A percentile compares a stretch with the other conserved stretches of the same genome.
Evolutionary conservation across 2,113 vertebrate species (phyloP).

Genomic region (Dolichallabes microphthalmus): DNA sequence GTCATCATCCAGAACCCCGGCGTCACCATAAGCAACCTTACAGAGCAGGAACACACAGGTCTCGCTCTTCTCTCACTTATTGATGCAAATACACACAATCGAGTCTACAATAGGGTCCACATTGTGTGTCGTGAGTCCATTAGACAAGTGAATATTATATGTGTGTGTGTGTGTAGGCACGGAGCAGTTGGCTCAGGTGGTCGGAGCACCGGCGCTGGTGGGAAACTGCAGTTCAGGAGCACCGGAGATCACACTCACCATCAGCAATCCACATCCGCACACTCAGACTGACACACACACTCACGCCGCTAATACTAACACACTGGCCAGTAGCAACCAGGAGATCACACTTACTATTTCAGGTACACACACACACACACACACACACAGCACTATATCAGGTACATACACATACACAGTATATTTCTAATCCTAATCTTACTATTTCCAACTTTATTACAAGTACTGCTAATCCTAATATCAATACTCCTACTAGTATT

Average conservation of each 20-base stretch:
- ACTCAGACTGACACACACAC: conserved; percentile 61
- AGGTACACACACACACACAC: conserved; percentile 65
- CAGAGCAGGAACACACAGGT: conserved; percentile 81
- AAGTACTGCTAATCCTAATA: background rate
- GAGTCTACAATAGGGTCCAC: background rate
- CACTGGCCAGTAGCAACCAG: conserved; percentile 78
- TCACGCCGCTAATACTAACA: conserved; percentile 62
- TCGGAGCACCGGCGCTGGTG: conserved; percentile 81
- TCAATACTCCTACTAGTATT: background rate
- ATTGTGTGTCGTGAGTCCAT: background rate
- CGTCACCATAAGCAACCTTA: conserved; percentile 79
- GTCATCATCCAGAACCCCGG: conserved; percentile 85
- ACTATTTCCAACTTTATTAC: background rate
- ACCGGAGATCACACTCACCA: conserved; percentile 94
- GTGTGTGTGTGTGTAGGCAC: conserved; percentile 69
- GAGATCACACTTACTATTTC: conserved; percentile 98
- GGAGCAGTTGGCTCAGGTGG: conserved; percentile 87
- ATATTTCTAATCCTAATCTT: background rate
- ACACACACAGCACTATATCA: background rate
- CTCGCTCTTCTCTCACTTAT: background rate
- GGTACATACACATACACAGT: background rate
- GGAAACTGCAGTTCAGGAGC: conserved; percentile 70
- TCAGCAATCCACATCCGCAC: conserved; percentile 83
- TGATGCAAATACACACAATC: background rate
- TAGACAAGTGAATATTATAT: background rate